Conservation (phyloP, 2,797 vertebrate genomes). For the Denticeps clupeoides region DNA sequence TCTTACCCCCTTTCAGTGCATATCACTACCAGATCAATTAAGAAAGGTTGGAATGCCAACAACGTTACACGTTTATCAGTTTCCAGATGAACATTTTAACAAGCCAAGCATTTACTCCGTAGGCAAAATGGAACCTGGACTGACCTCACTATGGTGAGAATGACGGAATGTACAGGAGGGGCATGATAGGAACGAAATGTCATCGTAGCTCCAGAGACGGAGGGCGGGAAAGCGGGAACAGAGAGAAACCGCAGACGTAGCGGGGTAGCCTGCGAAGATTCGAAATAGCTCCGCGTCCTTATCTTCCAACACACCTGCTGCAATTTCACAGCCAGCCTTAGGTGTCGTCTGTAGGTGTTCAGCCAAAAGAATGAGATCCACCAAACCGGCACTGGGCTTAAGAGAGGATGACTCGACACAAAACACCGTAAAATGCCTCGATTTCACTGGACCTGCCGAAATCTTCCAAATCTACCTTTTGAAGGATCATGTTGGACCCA, state of each 20-base stretch:
- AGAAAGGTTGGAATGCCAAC: too few species aligned
- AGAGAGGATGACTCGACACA: not conserved
- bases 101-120: too few species aligned
- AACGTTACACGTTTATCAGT: too few species aligned
- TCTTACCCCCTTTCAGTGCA: too few species aligned
- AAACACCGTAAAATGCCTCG: not conserved
- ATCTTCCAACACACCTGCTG: conserved; percentile 22
- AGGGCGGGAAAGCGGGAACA: not conserved
- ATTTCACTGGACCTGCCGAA: not conserved
- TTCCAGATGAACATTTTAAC: too few species aligned
- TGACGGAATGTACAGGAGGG: not conserved
- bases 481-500: too few species aligned
- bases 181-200: not conserved
- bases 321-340: conserved; percentile 16
- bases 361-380: not conserved
- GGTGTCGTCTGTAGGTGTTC: not conserved
- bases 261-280: not conserved
- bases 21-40: too few species aligned
- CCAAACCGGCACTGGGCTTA: not conserved
- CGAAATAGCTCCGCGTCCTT: conserved; percentile 1
- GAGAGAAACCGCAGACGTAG: not conserved
- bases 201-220: not conserved
- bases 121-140: too few species aligned
- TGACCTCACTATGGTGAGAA: too few species aligned
- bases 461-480: too few species aligned